These are phyloP conservation scores for Leptobrachium ailaonicum DNA, from an alignment of 2,113 vertebrate species.

Conservation along the genomic window DNA sequence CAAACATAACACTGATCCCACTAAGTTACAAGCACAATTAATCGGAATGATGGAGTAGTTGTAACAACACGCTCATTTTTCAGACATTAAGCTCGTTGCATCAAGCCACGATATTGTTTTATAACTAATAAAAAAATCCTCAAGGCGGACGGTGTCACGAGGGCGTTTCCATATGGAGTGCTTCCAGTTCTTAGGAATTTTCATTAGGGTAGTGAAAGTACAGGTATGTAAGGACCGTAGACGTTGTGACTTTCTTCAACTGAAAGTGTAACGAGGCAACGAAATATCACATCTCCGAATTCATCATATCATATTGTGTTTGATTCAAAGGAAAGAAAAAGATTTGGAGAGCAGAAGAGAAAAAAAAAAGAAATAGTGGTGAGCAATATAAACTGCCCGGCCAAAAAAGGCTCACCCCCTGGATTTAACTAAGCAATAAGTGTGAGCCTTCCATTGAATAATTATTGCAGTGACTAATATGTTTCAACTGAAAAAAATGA, in stretches of 20 bases:
- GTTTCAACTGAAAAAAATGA: too few relatives aligned
- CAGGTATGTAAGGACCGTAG: constrained; percentile 5
- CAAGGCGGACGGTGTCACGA: constrained; percentile 13
- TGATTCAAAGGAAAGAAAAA: too few relatives aligned
- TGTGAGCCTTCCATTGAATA: too few relatives aligned
- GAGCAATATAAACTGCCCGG: too few relatives aligned
- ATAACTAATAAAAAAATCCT: constrained; percentile 25
- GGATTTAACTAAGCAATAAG: too few relatives aligned
- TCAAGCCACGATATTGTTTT: constrained; percentile 28
- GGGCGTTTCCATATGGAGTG: constrained; percentile 29
- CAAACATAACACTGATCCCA: constrained; percentile 33
- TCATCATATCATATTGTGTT: too few relatives aligned
- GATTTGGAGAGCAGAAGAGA: too few relatives aligned
- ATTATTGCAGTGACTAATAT: too few relatives aligned
- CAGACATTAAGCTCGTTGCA: constrained; percentile 11
- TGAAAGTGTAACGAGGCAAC: neutral
- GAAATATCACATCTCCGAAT: neutral
- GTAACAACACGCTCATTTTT: constrained; percentile 39
- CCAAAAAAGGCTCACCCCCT: too few relatives aligned
- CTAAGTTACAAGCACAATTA: constrained; percentile 30
- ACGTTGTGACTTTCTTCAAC: neutral
- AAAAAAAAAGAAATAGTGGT: too few relatives aligned
- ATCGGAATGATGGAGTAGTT: constrained; percentile 32
- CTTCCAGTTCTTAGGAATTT: constrained; percentile 1
- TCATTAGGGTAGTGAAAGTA: constrained; percentile 11